A percentile compares a stretch with the other conserved stretches of the same genome.
phyloP scores from a whole-genome alignment of 2,797 vertebrate genomes.

The Thripadectes ignobilis region DNA sequence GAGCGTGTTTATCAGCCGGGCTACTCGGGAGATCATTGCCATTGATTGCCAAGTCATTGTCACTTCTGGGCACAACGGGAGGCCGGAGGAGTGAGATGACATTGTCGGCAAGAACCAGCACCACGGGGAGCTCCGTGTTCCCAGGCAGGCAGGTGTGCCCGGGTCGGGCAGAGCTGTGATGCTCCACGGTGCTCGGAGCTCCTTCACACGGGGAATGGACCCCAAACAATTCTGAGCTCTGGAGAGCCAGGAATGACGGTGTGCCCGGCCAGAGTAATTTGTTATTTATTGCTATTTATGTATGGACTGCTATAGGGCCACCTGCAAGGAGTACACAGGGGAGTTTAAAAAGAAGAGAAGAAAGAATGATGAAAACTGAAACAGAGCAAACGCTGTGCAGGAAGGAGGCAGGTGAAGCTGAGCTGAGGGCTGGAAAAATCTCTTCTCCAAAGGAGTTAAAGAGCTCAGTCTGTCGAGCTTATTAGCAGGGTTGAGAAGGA shows the following conservation, averaged over 20 bases:
- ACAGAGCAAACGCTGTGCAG: neutral
- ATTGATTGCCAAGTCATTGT: conserved; percentile 58
- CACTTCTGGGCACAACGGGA: conserved; percentile 1
- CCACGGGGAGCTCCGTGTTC: neutral
- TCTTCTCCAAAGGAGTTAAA: neutral
- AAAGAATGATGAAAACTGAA: neutral
- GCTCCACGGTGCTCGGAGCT: neutral
- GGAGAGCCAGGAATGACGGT: neutral
- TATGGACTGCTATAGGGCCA: neutral
- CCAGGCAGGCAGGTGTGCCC: neutral
- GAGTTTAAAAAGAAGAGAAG: neutral
- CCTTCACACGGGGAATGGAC: rapidly evolving
- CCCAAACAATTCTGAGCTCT: neutral
- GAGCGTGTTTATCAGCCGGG: conserved; percentile 31
- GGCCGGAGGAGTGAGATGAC: neutral
- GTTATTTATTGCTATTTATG: neutral
- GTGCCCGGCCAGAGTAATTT: neutral
- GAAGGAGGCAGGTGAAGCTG: neutral
- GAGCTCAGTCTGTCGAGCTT: neutral
- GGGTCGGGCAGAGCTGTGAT: neutral
- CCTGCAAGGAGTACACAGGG: neutral
- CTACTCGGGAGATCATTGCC: conserved; percentile 43
- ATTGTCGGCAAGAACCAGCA: neutral
- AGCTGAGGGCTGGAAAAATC: neutral
- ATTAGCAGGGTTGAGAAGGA: neutral